Evolutionary conservation across 2,113 vertebrate genomes (phyloP).

Genomic region (Pomatostomus ruficeps): DNA sequence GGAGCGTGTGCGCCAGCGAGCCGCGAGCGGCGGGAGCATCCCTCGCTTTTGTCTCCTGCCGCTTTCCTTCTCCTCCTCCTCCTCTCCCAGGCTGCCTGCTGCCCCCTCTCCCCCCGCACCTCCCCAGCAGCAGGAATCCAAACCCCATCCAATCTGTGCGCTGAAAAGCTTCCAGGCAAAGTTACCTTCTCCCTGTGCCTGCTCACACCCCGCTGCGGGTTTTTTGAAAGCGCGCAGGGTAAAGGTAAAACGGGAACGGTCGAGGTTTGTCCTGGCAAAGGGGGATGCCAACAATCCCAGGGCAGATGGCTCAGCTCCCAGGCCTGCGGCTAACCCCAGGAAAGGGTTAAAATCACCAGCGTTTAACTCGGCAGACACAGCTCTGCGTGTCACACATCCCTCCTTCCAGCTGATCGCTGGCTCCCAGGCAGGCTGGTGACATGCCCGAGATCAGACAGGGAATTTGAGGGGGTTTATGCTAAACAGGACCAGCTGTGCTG

Average conservation of each 20-base stretch:
- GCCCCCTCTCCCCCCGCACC: neutral
- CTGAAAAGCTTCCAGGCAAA: neutral
- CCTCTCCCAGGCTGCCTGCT: neutral
- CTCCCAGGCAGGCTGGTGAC: neutral
- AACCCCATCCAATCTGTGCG: neutral
- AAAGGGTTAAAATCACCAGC: neutral
- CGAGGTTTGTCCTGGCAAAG: neutral
- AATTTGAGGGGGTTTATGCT: neutral
- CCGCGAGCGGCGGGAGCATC: neutral
- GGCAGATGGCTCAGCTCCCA: neutral
- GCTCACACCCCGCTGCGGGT: fast-evolving
- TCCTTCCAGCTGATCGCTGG: neutral
- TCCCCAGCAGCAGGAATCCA: neutral
- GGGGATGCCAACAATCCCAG: neutral
- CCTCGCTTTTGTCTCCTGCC: neutral
- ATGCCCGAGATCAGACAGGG: neutral
- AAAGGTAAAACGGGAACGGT: neutral
- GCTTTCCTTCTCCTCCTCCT: too few species aligned
- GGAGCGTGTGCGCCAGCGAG: neutral
- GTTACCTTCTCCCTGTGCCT: neutral
- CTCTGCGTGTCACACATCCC: neutral
- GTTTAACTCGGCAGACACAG: neutral
- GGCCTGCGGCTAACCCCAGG: neutral
- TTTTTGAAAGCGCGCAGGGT: fast-evolving
- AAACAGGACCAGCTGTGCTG: conserved; percentile 3